A percentile compares a stretch with the other conserved stretches of the same genome.
Conservation (phyloP, 2,113 vertebrate genomes). For the Tachysurus fulvidraco region DNA sequence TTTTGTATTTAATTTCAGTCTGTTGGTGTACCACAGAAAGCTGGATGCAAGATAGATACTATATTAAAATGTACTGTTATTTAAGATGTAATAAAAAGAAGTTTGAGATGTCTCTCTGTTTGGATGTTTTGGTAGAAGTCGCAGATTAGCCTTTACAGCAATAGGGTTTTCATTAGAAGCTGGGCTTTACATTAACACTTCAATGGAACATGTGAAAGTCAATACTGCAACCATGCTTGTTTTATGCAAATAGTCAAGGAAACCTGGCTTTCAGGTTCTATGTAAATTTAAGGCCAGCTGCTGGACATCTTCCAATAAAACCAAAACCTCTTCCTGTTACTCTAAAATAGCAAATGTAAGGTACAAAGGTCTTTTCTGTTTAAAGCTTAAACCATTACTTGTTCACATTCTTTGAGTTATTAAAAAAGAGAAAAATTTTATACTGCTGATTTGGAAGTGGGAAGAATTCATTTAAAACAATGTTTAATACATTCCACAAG, state of each 20-base stretch:
- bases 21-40: conserved; percentile 99
- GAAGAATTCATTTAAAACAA: background rate
- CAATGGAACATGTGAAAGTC: background rate
- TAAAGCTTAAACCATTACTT: background rate
- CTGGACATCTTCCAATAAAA: background rate
- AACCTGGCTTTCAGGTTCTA: background rate
- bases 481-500: background rate
- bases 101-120: conserved; percentile 90
- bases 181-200: background rate
- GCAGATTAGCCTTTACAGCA: background rate
- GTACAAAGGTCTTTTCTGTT: background rate
- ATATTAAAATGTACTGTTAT: conserved; percentile 99
- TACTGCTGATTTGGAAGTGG: background rate
- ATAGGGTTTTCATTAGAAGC: background rate
- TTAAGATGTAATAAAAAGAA: conserved; percentile 99
- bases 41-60: conserved; percentile 99
- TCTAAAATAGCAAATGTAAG: background rate
- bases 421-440: background rate
- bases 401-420: background rate
- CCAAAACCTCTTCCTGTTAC: background rate
- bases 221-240: background rate
- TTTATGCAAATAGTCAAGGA: background rate
- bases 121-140: conserved; percentile 45
- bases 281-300: background rate
- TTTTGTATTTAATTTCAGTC: conserved; percentile 99